These are phyloP conservation scores for Microcebus tavaratra DNA, from an alignment of 2,113 vertebrate species.

Conservation along the genomic window DNA sequence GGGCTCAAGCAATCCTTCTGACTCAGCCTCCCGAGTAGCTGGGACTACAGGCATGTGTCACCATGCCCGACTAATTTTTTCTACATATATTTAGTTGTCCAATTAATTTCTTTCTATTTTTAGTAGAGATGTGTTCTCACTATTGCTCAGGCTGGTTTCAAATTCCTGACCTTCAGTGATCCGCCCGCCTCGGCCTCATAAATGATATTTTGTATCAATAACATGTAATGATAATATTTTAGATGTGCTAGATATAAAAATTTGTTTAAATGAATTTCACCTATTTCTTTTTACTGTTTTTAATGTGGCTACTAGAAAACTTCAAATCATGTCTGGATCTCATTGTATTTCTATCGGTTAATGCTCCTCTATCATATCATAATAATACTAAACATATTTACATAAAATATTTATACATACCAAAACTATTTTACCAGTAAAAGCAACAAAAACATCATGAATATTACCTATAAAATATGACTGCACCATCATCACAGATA, in stretches of 20 bases:
- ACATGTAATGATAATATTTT: constrained; percentile 4
- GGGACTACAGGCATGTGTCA: too few relatives aligned
- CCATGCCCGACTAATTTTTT: too few relatives aligned
- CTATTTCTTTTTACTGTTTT: constrained; percentile 39
- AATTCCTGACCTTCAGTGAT: too few relatives aligned
- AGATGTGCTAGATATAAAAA: neutral
- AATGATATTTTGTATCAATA: neutral
- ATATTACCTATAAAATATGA: constrained; percentile 98
- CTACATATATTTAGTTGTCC: too few relatives aligned
- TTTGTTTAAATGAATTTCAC: constrained; percentile 18
- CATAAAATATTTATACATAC: neutral
- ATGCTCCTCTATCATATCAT: neutral
- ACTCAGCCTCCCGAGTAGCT: too few relatives aligned
- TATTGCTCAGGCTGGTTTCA: too few relatives aligned
- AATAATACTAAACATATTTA: neutral
- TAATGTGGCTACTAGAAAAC: constrained; percentile 29
- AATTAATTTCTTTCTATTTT: too few relatives aligned
- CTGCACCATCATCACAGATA: constrained; percentile 98
- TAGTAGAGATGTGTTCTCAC: too few relatives aligned
- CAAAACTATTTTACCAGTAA: neutral
- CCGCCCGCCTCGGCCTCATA: too few relatives aligned
- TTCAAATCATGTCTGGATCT: neutral
- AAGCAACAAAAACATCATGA: constrained; percentile 10
- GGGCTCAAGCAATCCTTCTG: too few relatives aligned
- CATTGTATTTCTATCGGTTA: neutral